Base-by-base conservation (phyloP, 2,113 vertebrate genomes). In the Tringa solitaria region DNA sequence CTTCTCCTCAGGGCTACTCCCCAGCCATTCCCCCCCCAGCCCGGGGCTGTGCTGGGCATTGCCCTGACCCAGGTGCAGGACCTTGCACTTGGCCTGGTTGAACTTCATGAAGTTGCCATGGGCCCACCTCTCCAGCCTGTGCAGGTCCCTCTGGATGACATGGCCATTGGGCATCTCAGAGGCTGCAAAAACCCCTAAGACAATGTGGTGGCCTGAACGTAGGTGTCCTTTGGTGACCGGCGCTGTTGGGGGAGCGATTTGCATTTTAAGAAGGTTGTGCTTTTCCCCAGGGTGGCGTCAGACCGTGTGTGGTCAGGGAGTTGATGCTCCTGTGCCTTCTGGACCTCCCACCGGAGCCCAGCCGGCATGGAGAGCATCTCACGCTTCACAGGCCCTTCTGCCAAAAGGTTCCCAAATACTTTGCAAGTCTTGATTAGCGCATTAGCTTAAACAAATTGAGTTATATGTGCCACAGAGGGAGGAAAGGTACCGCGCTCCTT, bases 381-480 rank as follows among this genome's bases (percentile, higher is more conserved):
- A 8, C 1, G 7, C 33, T 13, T 27, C 6, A 2, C 26, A 33
- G 53, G 5, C 64, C 68, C 35, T 63, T 65, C 33, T 94, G 84
- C 77, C 68, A 26, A 7, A 35, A 84, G 76, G 46, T 63, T 72
- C 85, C 83, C 83, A 41, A 75, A n/a, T 68, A 69, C 70, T 80
- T 75, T 72, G 79, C 78, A 70, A 78, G 83, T 74, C 84, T 84
- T 69, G 73, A 89, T 93, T 87, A 94, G 69, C 22, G 6, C 69
- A 56, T 96, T 79, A 75, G 33, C 73, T 84, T 86, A 70, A 75
- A 64, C 94, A 90, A 78, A 93, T 92, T 87, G 92, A 95, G 95
- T 84, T 93, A 7, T 64, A 26, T 54, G 12, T 53, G 81, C 77
- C 92, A 48, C 4, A 0, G 86, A 89, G 90, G 73, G 90, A 73